Evolutionary conservation across 2,888 invertebrate species (phyloP).

Genomic region (Hipparchia sbordonii): DNA sequence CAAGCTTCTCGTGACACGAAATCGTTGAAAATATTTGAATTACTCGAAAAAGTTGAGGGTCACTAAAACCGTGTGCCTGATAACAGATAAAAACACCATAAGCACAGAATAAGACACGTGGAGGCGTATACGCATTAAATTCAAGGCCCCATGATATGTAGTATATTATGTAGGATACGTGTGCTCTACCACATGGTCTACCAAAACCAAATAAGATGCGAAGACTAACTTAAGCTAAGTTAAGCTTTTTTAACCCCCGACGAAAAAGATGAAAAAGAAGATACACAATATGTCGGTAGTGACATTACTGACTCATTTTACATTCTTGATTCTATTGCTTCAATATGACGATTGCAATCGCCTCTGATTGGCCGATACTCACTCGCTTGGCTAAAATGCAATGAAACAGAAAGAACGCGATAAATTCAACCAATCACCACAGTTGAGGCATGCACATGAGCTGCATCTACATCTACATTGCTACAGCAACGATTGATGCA

Average conservation of each 20-base stretch:
- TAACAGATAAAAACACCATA: constrained; percentile 37
- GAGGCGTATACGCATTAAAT: constrained; percentile 27
- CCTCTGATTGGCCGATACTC: no score
- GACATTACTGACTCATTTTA: no score
- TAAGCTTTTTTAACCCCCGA: no score
- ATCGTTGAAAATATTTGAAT: constrained; percentile 20
- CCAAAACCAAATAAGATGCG: background rate
- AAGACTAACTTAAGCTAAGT: background rate
- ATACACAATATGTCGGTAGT: no score
- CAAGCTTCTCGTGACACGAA: background rate
- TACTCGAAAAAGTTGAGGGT: constrained; percentile 24
- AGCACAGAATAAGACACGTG: constrained; percentile 22
- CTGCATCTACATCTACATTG: no score
- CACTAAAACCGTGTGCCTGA: constrained; percentile 28
- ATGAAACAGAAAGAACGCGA: no score
- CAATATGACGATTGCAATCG: no score
- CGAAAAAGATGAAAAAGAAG: no score
- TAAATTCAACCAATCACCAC: no score
- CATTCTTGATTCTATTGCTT: background rate
- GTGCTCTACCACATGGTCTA: background rate
- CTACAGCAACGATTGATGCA: no score
- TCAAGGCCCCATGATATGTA: constrained; percentile 34
- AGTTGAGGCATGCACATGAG: no score
- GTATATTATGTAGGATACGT: background rate
- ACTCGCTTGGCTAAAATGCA: no score